Percentiles rank a stretch among this genome's conserved stretches.
phyloP scores from a whole-genome alignment of 1,140 invertebrate genomes.

The Harlomillsia oculata region DNA sequence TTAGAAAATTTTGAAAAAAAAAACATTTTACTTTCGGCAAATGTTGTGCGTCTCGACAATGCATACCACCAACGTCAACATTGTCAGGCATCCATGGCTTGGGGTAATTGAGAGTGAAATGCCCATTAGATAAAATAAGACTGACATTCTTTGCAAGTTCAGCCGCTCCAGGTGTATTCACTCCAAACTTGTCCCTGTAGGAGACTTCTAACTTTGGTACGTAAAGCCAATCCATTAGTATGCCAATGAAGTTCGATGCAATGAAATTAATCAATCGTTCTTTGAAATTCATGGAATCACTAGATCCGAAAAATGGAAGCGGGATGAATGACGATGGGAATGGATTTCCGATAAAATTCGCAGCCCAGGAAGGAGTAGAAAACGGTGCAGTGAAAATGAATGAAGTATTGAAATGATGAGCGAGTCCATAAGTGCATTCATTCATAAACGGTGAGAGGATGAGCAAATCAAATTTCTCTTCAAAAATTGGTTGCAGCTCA shows the following conservation, averaged over 20 bases:
- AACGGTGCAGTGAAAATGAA: conserved; percentile 4
- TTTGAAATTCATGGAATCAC: conserved; percentile 17
- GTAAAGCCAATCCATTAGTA: not conserved
- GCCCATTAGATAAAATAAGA: conserved; percentile 29
- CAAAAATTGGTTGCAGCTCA: conserved; percentile 1
- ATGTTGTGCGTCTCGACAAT: conserved; percentile 10
- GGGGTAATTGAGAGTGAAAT: conserved; percentile 18
- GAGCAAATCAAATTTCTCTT: conserved; percentile 16
- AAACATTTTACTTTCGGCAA: conserved; percentile 21
- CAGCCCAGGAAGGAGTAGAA: not conserved
- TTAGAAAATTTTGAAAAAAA: not conserved
- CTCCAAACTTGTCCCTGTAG: conserved; percentile 17
- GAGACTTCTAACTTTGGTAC: not conserved
- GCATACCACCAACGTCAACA: conserved; percentile 30
- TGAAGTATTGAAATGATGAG: conserved; percentile 6
- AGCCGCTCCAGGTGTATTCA: not conserved
- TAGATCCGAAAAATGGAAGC: not conserved
- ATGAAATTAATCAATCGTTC: conserved; percentile 9
- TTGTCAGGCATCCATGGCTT: conserved; percentile 24
- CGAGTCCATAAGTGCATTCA: not conserved
- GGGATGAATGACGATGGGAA: conserved; percentile 10
- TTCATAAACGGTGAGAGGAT: conserved; percentile 13
- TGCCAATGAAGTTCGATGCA: not conserved
- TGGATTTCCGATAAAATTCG: not conserved
- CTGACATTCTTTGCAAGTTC: conserved; percentile 31